Evolutionary conservation across 1,140 invertebrate genomes (phyloP).

Genomic region (Zaprionus nigranus): DNA sequence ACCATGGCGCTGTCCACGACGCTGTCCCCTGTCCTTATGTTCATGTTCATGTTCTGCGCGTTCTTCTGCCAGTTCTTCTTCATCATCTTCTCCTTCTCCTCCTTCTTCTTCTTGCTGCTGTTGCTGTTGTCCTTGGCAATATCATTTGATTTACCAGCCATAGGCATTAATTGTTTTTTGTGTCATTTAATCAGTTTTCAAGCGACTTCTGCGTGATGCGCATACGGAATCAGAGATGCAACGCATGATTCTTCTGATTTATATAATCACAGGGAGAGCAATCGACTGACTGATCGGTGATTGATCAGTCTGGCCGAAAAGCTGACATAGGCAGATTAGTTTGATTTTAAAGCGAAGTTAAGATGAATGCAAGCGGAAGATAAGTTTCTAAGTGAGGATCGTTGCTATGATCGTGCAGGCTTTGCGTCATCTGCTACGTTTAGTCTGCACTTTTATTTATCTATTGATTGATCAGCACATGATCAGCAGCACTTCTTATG

Average conservation of each 20-base stretch:
- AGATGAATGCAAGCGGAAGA: not conserved
- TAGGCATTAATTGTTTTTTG: slow-evolving; percentile 78
- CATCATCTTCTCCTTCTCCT: not conserved
- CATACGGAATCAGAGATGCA: slow-evolving; percentile 31
- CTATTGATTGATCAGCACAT: slow-evolving; percentile 2
- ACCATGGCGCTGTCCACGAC: slow-evolving; percentile 79
- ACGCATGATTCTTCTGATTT: slow-evolving; percentile 16
- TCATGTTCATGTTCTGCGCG: not conserved
- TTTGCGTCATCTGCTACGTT: not conserved
- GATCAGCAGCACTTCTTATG: not conserved
- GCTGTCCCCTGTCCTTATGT: slow-evolving; percentile 1
- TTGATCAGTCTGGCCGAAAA: not conserved
- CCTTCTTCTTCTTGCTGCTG: slow-evolving; percentile 9
- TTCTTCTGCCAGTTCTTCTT: not conserved
- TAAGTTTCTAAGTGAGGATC: not conserved
- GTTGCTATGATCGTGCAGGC: not conserved
- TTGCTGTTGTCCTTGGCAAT: slow-evolving; percentile 70
- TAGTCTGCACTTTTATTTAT: not conserved
- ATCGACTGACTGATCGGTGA: slow-evolving; percentile 9
- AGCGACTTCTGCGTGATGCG: slow-evolving; percentile 65
- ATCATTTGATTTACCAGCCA: slow-evolving; percentile 72
- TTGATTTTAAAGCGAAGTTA: not conserved
- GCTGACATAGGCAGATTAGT: slow-evolving; percentile 11
- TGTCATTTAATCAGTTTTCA: slow-evolving; percentile 57
- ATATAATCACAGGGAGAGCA: not conserved